Percentiles rank a stretch among this genome's conserved stretches.
These are phyloP conservation scores for Irena cyanogastra DNA, from an alignment of 2,113 vertebrate genomes.

Conservation along the genomic window DNA sequence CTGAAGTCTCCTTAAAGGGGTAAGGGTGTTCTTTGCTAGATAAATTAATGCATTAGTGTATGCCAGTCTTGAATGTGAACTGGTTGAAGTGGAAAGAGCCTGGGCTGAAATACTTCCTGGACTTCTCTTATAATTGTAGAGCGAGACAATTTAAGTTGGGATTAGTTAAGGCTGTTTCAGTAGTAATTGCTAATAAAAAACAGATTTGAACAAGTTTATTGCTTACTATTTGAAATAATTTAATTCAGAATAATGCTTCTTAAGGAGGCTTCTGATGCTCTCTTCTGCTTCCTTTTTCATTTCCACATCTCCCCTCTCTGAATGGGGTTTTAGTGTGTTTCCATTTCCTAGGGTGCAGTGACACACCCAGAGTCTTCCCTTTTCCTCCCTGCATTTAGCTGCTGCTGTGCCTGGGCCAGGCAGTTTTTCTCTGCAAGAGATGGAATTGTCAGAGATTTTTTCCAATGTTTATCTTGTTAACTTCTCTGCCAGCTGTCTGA, in stretches of 20 bases:
- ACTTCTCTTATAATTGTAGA: not conserved
- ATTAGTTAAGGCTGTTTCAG: not conserved
- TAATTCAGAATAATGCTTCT: not conserved
- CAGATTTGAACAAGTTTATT: not conserved
- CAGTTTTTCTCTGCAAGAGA: not conserved
- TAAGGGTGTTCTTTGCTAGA: not conserved
- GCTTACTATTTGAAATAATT: not conserved
- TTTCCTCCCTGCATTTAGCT: not conserved
- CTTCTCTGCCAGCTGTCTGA: not conserved
- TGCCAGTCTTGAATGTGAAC: not conserved
- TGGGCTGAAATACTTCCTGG: not conserved
- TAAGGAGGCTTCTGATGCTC: not conserved
- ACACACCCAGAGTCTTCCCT: not conserved
- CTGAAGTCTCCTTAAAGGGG: not conserved
- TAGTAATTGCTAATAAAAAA: not conserved
- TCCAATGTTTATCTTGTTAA: not conserved
- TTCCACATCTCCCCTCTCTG: not conserved
- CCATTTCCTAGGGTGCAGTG: not conserved
- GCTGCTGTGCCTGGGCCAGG: not conserved
- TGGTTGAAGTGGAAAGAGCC: not conserved
- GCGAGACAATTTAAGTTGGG: not conserved
- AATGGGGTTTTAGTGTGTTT: not conserved
- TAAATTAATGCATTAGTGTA: not conserved
- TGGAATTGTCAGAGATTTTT: not conserved
- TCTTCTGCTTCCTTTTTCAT: not conserved